Conservation (phyloP, 1,140 invertebrate species). For the Popillia japonica region DNA sequence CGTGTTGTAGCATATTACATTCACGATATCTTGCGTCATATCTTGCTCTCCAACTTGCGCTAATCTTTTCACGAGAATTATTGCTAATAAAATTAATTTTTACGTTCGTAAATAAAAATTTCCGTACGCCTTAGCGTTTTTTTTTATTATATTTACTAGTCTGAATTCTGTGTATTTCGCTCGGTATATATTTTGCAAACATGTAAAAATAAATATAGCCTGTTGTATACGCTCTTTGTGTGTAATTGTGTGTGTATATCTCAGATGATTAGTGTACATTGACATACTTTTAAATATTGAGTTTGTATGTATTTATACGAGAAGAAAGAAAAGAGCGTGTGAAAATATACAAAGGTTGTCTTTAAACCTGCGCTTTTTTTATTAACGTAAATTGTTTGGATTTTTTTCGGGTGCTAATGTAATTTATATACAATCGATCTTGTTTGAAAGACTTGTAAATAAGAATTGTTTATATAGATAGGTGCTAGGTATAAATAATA, state of each 20-base stretch:
- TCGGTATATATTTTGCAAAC: not conserved
- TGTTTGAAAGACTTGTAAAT: not conserved
- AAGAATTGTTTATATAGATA: slow-evolving; percentile 5
- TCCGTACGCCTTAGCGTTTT: not conserved
- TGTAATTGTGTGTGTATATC: not conserved
- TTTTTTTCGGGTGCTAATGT: not conserved
- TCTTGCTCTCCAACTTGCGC: not conserved
- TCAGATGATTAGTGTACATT: slow-evolving; percentile 3
- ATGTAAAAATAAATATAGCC: not conserved
- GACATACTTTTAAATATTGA: slow-evolving; percentile 19
- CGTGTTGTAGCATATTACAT: not conserved
- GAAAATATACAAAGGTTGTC: not conserved
- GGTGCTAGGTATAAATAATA: not conserved
- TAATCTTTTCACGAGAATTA: slow-evolving; percentile 2
- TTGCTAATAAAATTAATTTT: slow-evolving; percentile 4
- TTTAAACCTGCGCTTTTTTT: not conserved
- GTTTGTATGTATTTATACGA: not conserved
- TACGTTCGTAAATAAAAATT: not conserved
- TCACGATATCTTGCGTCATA: not conserved
- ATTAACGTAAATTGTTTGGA: slow-evolving; percentile 14
- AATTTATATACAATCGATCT: slow-evolving; percentile 8
- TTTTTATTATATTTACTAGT: not conserved
- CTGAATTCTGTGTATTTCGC: slow-evolving; percentile 8
- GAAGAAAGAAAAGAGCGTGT: not conserved
- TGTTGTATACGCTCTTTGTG: not conserved